Conservation (phyloP, 2,113 vertebrate genomes). For the Mobula birostris region DNA sequence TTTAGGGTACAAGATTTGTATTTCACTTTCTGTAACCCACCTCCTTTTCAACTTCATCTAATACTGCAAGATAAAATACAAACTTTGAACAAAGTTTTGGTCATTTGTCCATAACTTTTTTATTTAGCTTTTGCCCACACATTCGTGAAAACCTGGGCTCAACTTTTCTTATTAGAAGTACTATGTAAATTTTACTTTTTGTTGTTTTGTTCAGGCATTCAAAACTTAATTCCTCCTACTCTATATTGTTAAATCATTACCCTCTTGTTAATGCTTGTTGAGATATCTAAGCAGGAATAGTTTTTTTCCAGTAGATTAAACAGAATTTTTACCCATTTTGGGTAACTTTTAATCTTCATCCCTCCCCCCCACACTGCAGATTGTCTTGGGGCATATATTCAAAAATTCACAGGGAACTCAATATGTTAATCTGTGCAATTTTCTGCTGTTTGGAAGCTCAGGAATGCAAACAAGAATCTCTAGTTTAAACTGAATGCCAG, state of each 20-base stretch:
- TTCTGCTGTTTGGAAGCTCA: slow-evolving; percentile 1
- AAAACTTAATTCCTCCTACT: not conserved
- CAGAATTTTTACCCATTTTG: not conserved
- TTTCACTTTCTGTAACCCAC: not conserved
- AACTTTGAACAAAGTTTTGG: not conserved
- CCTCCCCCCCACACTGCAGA: not conserved
- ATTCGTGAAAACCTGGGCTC: not conserved
- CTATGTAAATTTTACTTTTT: not conserved
- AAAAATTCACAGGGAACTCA: not conserved
- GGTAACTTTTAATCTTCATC: not conserved
- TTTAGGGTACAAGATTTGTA: not conserved
- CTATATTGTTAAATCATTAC: not conserved
- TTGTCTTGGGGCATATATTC: not conserved
- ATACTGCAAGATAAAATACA: not conserved
- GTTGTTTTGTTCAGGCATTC: not conserved
- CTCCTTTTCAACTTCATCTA: not conserved
- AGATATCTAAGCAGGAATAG: not conserved
- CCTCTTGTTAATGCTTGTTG: not conserved
- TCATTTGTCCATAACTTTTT: not conserved
- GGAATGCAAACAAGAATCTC: slow-evolving; percentile 20
- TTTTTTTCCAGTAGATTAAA: not conserved
- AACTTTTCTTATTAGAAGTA: not conserved
- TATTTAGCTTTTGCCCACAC: not conserved
- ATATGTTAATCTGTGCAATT: not conserved
- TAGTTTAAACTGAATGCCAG: slow-evolving; percentile 23